phyloP scores from a whole-genome alignment of 2,797 vertebrate genomes.

The Kryptolebias ocellatus region DNA sequence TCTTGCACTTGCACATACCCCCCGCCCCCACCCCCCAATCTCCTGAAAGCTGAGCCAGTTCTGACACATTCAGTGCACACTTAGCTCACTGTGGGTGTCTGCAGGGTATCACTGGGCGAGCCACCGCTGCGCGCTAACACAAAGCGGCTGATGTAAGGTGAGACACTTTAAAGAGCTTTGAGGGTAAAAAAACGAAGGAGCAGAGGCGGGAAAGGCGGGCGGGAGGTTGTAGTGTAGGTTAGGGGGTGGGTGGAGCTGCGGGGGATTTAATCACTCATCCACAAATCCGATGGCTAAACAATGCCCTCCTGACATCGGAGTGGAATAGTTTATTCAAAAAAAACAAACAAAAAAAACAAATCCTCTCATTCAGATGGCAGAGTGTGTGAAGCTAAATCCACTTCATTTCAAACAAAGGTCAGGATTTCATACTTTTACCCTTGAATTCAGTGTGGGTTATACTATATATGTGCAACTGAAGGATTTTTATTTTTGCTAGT shows the following conservation, averaged over 20 bases:
- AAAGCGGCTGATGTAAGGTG: slow-evolving; percentile 83
- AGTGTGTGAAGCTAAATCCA: slow-evolving; percentile 42
- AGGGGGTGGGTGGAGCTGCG: slow-evolving; percentile 37
- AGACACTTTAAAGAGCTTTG: slow-evolving; percentile 80
- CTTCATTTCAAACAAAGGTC: slow-evolving; percentile 54
- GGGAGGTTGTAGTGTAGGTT: slow-evolving; percentile 23
- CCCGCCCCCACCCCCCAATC: slow-evolving; percentile 8
- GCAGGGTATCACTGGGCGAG: slow-evolving; percentile 56
- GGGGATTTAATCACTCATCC: slow-evolving; percentile 78
- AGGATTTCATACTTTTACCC: slow-evolving; percentile 1
- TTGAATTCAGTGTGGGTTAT: neutral
- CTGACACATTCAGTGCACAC: slow-evolving; percentile 79
- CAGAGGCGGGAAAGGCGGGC: slow-evolving; percentile 35
- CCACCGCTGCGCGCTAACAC: slow-evolving; percentile 55
- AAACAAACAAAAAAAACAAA: slow-evolving; percentile 9
- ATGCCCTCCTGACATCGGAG: slow-evolving; percentile 72
- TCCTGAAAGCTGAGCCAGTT: slow-evolving; percentile 77
- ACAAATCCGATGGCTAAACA: slow-evolving; percentile 80
- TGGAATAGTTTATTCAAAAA: slow-evolving; percentile 68
- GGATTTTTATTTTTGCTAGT: neutral
- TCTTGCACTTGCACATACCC: slow-evolving; percentile 75
- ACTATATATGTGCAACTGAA: neutral
- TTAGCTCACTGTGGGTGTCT: slow-evolving; percentile 74
- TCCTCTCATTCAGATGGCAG: slow-evolving; percentile 49
- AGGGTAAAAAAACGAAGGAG: slow-evolving; percentile 56